phyloP scores from a whole-genome alignment of 2,888 invertebrate species.

The Tanypteryx hageni region DNA sequence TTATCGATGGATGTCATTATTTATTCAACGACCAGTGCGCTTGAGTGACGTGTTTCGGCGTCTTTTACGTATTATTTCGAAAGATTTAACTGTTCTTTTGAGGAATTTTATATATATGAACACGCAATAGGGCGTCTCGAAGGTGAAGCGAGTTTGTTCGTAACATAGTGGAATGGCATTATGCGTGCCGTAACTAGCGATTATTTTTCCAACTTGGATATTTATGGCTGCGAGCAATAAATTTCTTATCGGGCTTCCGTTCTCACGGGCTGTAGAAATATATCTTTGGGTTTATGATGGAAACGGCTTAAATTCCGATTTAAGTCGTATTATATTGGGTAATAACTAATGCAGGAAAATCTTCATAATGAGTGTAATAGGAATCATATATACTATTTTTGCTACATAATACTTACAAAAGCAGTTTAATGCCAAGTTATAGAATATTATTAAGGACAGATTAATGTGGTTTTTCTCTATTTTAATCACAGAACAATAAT shows the following conservation, averaged over 20 bases:
- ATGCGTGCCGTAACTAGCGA: too few species aligned
- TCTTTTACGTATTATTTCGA: slow-evolving; percentile 8
- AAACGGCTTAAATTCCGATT: not conserved
- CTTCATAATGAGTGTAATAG: too few species aligned
- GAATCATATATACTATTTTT: too few species aligned
- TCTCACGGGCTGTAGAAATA: not conserved
- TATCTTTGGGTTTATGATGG: not conserved
- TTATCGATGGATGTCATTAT: not conserved
- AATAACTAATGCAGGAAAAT: too few species aligned
- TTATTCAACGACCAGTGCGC: slow-evolving; percentile 27
- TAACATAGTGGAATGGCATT: not conserved
- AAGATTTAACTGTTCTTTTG: slow-evolving; percentile 39
- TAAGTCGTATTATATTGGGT: too few species aligned
- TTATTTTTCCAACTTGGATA: not conserved
- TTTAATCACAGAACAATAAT: too few species aligned
- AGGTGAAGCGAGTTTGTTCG: not conserved
- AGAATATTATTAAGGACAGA: too few species aligned
- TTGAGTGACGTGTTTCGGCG: slow-evolving; percentile 31
- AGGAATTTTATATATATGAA: slow-evolving; percentile 44
- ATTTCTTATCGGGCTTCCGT: not conserved
- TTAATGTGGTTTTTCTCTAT: too few species aligned
- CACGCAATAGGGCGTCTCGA: not conserved
- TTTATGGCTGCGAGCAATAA: not conserved
- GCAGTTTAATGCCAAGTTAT: too few species aligned
- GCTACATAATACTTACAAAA: too few species aligned